A percentile compares a stretch with the other conserved stretches of the same genome.
phyloP scores from a whole-genome alignment of 2,888 invertebrate genomes.

The Oscheius sp. region DNA sequence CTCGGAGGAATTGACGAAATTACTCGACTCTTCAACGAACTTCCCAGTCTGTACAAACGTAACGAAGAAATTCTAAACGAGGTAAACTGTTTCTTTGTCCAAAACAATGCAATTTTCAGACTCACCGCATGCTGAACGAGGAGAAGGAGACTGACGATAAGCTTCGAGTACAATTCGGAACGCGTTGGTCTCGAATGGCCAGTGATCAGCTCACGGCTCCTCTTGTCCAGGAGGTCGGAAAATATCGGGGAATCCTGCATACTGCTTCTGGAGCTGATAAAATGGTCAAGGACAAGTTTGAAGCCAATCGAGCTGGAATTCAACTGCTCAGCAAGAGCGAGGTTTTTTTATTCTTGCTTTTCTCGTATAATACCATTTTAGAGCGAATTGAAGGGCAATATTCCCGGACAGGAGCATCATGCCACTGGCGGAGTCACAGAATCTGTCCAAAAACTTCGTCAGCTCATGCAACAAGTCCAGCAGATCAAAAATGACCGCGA shows the following conservation, averaged over 20 bases:
- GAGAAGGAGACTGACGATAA: constrained; percentile 90
- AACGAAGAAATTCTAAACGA: constrained; percentile 95
- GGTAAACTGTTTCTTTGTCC: constrained; percentile 75
- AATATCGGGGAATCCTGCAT: constrained; percentile 90
- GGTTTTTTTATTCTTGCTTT: constrained; percentile 15
- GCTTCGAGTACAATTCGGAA: constrained; percentile 88
- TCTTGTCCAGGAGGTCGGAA: constrained; percentile 86
- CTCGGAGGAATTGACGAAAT: constrained; percentile 62
- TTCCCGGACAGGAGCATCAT: constrained; percentile 78
- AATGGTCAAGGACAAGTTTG: constrained; percentile 88
- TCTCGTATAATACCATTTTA: constrained; percentile 11
- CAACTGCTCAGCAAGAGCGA: constrained; percentile 79
- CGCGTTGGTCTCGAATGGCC: constrained; percentile 89
- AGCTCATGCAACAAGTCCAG: constrained; percentile 81
- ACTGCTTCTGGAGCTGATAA: constrained; percentile 87
- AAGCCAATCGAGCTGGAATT: constrained; percentile 84
- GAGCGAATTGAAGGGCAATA: constrained; percentile 79
- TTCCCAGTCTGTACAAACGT: constrained; percentile 89
- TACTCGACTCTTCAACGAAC: constrained; percentile 83
- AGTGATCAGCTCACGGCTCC: constrained; percentile 89
- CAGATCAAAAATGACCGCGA: constrained; percentile 79
- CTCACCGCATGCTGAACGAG: constrained; percentile 82
- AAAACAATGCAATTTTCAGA: constrained; percentile 62
- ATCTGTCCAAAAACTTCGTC: constrained; percentile 81
- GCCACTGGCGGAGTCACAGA: constrained; percentile 72